Evolutionary conservation across 92 coral and sea anemone species (phyloP).

Genomic region (Palythoa grandis): DNA sequence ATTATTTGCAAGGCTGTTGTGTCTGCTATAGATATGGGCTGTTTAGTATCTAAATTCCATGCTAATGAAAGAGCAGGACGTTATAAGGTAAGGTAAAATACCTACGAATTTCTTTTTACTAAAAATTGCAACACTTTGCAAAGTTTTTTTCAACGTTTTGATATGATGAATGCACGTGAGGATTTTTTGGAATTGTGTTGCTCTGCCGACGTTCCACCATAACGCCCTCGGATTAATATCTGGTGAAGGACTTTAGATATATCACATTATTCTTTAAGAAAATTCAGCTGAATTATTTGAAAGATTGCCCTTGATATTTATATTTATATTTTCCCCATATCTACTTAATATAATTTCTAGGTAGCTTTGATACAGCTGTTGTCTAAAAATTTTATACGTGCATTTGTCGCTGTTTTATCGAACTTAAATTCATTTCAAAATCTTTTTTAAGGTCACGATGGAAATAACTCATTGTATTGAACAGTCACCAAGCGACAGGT

Average conservation of each 20-base stretch:
- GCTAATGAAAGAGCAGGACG: neutral
- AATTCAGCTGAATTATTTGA: no score
- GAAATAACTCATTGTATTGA: neutral
- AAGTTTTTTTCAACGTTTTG: neutral
- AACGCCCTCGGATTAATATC: no score
- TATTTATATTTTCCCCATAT: no score
- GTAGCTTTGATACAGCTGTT: neutral
- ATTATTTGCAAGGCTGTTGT: neutral
- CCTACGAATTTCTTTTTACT: neutral
- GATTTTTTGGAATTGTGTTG: neutral
- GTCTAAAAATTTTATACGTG: no score
- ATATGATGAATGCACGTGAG: neutral
- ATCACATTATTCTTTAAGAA: no score
- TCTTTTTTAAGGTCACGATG: neutral
- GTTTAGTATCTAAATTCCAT: neutral
- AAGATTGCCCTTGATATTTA: no score
- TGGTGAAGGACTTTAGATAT: no score
- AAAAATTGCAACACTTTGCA: no score
- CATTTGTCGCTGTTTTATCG: neutral
- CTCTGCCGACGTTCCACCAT: neutral
- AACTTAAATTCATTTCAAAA: neutral
- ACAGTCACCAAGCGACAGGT: conserved; percentile 6
- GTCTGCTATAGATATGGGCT: neutral
- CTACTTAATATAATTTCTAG: no score
- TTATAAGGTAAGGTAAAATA: neutral